Evolutionary conservation across 2,888 invertebrate genomes (phyloP), one percentile per base, ranked within the genome.

Genomic region (Coremacera marginata): DNA sequence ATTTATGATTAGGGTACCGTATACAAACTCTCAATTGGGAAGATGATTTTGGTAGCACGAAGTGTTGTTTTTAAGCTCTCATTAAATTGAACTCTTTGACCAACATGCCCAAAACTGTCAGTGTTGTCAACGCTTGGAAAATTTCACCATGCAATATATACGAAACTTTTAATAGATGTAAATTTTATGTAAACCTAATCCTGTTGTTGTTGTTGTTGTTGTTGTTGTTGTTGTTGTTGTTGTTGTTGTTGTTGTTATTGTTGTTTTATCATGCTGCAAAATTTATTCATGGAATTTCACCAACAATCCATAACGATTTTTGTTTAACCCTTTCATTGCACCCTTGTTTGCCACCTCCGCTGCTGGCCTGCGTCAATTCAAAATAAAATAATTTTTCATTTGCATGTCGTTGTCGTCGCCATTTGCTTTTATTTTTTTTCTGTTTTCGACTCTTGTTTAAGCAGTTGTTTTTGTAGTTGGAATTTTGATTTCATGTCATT

Each of bases 401-500:
- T 79, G 52, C 37, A 11, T 63, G 67, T 67, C 73, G 49, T 34
- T 60, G 75, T 55, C 57, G 8, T 70, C n/a, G 34, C 14, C 73
- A 55, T 62, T 31, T 44, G 62, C 70, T 78, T 57, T 75, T 37
- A 57, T 27, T 52, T 75, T 70, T 25, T 52, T 75, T 71, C 77
- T 67, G 79, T 70, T 74, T 77, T 68, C 78, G 62, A 73, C 68
- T 25, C 70, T 76, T 76, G 76, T 80, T 78, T 70, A 76, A 57
- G 74, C 76, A 77, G 80, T 79, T 74, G 74, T 81, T 65, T 25
- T 72, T 74, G 62, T 37, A 70, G 65, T 22, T 67, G 37, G 34
- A 67, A 65, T 67, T 67, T 67, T 37, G n/a, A 67, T 44, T 67
- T 55, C 11, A 31, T 68, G 51, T 27, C 55, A 55, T 31, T 72